phyloP scores from a whole-genome alignment of 2,113 vertebrate species.

The Balaenoptera acutorostrata region DNA sequence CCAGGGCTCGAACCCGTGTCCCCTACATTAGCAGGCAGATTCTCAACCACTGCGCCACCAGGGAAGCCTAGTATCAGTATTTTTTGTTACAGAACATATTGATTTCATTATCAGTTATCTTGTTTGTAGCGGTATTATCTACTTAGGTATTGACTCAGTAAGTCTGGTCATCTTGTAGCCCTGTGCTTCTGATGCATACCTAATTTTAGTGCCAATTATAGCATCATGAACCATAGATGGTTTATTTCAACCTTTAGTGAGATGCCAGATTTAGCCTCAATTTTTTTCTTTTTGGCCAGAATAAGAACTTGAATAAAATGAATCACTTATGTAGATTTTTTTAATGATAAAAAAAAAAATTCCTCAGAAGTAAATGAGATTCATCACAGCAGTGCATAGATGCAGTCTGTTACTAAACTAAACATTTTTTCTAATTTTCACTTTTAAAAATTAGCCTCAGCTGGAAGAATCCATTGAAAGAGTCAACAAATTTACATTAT shows the following conservation, averaged over 20 bases:
- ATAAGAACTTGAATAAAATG: background rate
- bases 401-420: background rate
- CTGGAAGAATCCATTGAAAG: background rate
- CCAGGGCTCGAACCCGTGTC: too few relatives aligned
- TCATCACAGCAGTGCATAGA: background rate
- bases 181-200: background rate
- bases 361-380: background rate
- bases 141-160: background rate
- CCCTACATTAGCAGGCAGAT: too few relatives aligned
- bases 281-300: background rate
- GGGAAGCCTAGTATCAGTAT: background rate
- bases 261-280: background rate
- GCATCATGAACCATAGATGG: background rate
- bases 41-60: too few relatives aligned
- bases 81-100: background rate
- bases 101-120: background rate
- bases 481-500: background rate
- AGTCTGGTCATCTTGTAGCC: background rate
- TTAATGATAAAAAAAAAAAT: background rate
- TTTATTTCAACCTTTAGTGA: background rate
- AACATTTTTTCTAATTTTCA: background rate
- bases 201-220: background rate
- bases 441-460: background rate
- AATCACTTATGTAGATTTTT: background rate
- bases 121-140: background rate